Evolutionary conservation across 2,797 vertebrate genomes (phyloP).

Genomic region (Chiroxiphia lanceolata): DNA sequence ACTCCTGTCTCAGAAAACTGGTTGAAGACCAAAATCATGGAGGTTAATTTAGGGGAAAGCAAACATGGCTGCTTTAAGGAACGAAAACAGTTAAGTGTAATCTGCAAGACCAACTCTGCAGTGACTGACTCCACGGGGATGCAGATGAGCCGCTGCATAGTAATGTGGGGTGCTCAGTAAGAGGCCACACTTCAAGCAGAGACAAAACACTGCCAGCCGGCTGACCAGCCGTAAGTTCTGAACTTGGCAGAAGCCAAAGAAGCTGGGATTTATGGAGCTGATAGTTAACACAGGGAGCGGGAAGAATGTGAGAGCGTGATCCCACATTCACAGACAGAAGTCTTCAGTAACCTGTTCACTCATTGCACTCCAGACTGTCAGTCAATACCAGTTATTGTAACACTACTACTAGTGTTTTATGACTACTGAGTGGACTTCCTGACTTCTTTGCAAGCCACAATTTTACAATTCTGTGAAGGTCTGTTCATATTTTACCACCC

Average conservation of each 20-base stretch:
- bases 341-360: background rate
- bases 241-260: background rate
- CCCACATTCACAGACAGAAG: accelerated
- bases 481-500: background rate
- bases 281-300: background rate
- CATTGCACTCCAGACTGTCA: background rate
- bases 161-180: background rate
- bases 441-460: background rate
- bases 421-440: background rate
- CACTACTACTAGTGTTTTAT: background rate
- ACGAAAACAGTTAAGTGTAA: background rate
- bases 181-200: background rate
- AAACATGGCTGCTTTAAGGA: background rate
- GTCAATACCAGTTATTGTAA: background rate
- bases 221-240: background rate
- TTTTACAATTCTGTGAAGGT: background rate
- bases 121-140: background rate
- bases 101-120: background rate
- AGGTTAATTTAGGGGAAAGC: background rate
- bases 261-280: background rate
- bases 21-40: background rate
- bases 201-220: background rate
- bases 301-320: background rate
- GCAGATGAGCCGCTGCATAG: background rate
- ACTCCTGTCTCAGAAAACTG: background rate